A percentile compares a stretch with the other conserved stretches of the same genome.
Conservation (phyloP, 2,113 vertebrate genomes). For the Pollimyrus isidori region DNA sequence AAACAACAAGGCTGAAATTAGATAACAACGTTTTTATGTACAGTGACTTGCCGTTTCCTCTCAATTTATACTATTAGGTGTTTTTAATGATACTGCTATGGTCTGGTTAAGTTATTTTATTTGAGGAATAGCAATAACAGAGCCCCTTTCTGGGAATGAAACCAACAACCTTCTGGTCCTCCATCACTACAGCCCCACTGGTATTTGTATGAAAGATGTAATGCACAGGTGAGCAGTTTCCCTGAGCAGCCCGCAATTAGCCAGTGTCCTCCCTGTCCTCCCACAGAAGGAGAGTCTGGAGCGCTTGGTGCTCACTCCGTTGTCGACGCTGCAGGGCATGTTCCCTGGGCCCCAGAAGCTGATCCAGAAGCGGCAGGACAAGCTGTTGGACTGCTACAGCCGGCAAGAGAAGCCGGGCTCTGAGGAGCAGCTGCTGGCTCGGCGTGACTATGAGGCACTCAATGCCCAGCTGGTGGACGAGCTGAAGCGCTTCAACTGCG, state of each 20-base stretch:
- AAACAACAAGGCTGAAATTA: background rate
- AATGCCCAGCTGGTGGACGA: conserved; percentile 88
- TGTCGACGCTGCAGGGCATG: conserved; percentile 72
- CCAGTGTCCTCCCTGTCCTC: conserved; percentile 10
- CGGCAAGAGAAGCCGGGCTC: conserved; percentile 61
- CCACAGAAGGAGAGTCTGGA: conserved; percentile 69
- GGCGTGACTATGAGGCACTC: conserved; percentile 83
- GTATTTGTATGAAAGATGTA: background rate
- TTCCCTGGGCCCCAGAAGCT: conserved; percentile 91
- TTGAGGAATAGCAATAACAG: background rate
- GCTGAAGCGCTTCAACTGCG: conserved; percentile 80
- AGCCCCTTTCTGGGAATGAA: background rate
- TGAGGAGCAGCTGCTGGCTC: conserved; percentile 69
- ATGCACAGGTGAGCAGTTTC: background rate
- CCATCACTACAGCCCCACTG: background rate
- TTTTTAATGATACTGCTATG: background rate
- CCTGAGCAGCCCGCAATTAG: background rate
- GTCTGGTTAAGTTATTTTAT: background rate
- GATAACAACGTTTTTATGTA: background rate
- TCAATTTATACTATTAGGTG: background rate
- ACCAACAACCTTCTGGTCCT: background rate
- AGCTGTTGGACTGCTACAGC: conserved; percentile 85
- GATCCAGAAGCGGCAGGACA: conserved; percentile 96
- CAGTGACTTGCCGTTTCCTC: background rate
- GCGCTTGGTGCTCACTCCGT: conserved; percentile 68